phyloP scores from a whole-genome alignment of 2,888 invertebrate genomes.

The Choristoneura rosaceana region DNA sequence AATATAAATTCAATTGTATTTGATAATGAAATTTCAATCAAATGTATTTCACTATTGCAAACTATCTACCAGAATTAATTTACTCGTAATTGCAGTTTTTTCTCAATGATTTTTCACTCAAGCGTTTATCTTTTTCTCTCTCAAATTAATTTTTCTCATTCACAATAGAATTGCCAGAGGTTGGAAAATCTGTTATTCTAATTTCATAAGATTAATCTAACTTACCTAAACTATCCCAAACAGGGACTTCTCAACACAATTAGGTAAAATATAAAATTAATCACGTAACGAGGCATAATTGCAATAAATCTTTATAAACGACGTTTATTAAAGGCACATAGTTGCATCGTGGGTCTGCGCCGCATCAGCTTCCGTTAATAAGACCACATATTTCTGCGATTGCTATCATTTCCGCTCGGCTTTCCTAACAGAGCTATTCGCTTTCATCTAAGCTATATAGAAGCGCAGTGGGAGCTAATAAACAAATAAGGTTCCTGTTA shows the following conservation, averaged over 20 bases:
- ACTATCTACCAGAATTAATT: too few relatives aligned
- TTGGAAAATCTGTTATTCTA: neutral
- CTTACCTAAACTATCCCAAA: neutral
- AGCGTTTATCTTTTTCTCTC: too few relatives aligned
- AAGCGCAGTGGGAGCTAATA: neutral
- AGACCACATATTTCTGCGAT: slow-evolving; percentile 38
- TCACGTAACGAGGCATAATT: neutral
- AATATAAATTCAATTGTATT: too few relatives aligned
- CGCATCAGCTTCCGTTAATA: slow-evolving; percentile 37
- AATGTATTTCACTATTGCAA: too few relatives aligned
- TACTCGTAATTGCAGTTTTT: too few relatives aligned
- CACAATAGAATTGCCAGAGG: neutral
- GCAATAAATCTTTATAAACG: neutral
- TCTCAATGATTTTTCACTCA: too few relatives aligned
- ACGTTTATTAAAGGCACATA: slow-evolving; percentile 1
- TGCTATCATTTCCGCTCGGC: slow-evolving; percentile 40
- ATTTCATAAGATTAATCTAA: neutral
- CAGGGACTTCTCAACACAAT: neutral
- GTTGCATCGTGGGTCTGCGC: slow-evolving; percentile 1
- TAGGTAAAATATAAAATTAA: neutral
- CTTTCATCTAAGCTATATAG: neutral
- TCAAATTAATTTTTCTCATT: too few relatives aligned
- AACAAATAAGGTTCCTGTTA: too few relatives aligned
- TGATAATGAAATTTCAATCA: too few relatives aligned
- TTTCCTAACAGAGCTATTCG: slow-evolving; percentile 17